Percentiles rank a stretch among this genome's conserved stretches.
Evolutionary conservation across 2,888 invertebrate species (phyloP).

Genomic region (Ecliptopera silaceata): DNA sequence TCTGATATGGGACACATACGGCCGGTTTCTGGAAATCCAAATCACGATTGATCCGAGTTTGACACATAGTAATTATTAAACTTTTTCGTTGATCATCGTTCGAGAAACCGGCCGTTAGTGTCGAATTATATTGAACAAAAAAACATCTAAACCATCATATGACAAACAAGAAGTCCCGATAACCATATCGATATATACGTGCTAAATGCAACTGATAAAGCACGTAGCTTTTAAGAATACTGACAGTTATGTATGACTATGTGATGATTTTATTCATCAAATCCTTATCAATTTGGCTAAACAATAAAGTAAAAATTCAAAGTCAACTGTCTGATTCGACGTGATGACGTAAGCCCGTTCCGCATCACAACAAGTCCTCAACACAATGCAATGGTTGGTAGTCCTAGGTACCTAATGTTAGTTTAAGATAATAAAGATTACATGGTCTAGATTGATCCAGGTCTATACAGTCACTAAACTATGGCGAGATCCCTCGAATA

Average conservation of each 20-base stretch:
- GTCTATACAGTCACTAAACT: neutral
- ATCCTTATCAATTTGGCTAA: conserved; percentile 28
- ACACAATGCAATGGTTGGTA: neutral
- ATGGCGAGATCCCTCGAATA: neutral
- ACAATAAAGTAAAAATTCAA: conserved; percentile 17
- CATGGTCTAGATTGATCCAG: neutral
- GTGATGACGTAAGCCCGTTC: conserved; percentile 16
- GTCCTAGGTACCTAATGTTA: neutral
- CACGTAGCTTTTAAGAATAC: conserved; percentile 32
- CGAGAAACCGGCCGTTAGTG: no score
- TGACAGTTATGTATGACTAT: conserved; percentile 20
- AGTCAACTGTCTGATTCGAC: conserved; percentile 15
- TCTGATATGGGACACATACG: no score
- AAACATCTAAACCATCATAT: conserved; percentile 15
- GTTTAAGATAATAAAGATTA: neutral
- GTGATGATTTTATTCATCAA: conserved; percentile 17
- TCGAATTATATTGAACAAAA: neutral
- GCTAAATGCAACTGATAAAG: conserved; percentile 30
- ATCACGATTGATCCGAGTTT: no score
- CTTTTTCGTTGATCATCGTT: no score
- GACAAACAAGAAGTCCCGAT: conserved; percentile 28
- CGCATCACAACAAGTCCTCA: conserved; percentile 2
- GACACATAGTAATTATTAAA: no score
- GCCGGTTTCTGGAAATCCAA: no score
- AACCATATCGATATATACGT: conserved; percentile 35